Evolutionary conservation across 2,797 vertebrate species (phyloP).

Genomic region (Sardinella longiceps): DNA sequence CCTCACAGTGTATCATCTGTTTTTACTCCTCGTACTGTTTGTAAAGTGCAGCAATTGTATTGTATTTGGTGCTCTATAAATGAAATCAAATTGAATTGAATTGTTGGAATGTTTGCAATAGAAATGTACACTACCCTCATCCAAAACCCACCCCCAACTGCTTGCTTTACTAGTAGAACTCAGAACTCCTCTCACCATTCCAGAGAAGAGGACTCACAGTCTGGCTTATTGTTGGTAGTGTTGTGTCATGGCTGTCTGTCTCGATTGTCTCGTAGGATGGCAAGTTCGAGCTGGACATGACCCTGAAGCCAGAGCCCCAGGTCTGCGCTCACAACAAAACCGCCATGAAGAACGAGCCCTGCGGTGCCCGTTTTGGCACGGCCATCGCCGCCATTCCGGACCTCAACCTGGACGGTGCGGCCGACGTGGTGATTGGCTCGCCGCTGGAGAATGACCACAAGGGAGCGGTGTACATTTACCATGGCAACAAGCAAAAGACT

Average conservation of each 20-base stretch:
- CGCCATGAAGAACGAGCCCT: slow-evolving; percentile 84
- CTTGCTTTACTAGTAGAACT: too few species aligned
- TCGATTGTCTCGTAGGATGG: slow-evolving; percentile 63
- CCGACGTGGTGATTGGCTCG: slow-evolving; percentile 91
- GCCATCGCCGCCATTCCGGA: slow-evolving; percentile 90
- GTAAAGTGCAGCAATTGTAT: too few species aligned
- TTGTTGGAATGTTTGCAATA: neutral
- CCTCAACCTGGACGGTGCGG: slow-evolving; percentile 91
- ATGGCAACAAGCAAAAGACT: slow-evolving; percentile 75
- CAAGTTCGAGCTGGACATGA: slow-evolving; percentile 84
- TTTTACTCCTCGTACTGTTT: too few species aligned
- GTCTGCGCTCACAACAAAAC: slow-evolving; percentile 79
- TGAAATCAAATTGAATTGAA: too few species aligned
- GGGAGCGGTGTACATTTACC: slow-evolving; percentile 94
- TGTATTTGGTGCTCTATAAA: too few species aligned
- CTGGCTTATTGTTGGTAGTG: neutral
- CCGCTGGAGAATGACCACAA: slow-evolving; percentile 92
- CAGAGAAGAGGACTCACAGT: neutral
- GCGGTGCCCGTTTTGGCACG: slow-evolving; percentile 91
- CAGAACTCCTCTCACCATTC: neutral
- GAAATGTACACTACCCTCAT: neutral
- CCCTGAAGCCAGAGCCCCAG: slow-evolving; percentile 88
- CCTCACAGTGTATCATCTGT: too few species aligned
- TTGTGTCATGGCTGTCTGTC: neutral
- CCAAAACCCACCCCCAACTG: neutral